Evolutionary conservation across 2,888 invertebrate species (phyloP).

Genomic region (Ceramica pisi): DNA sequence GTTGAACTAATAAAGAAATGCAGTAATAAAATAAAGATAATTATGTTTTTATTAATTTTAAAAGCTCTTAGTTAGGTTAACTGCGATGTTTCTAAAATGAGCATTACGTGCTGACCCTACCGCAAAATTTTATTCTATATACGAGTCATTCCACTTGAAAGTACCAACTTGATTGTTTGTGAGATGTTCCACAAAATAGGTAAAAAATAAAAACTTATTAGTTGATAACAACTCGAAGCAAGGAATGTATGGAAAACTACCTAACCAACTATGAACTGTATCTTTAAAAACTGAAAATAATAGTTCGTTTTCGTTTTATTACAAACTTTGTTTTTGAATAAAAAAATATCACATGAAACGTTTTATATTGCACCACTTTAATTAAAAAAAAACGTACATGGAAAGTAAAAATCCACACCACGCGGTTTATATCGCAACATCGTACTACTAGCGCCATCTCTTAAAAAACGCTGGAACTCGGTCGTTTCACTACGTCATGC

Average conservation of each 20-base stretch:
- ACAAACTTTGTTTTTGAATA: not conserved
- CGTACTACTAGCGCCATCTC: constrained; percentile 83
- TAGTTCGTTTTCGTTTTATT: not conserved
- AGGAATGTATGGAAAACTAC: not conserved
- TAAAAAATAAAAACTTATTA: not conserved
- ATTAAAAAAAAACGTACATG: not conserved
- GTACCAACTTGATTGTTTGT: not conserved
- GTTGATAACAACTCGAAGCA: not conserved
- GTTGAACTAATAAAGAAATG: no score
- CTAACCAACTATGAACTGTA: not conserved
- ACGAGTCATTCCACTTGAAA: constrained; percentile 1
- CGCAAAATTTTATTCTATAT: constrained; percentile 10
- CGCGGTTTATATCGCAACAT: constrained; percentile 26
- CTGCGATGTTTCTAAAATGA: constrained; percentile 18
- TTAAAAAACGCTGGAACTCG: constrained; percentile 72
- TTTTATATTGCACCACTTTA: not conserved
- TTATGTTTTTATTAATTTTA: no score
- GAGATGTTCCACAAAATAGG: not conserved
- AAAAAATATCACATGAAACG: not conserved
- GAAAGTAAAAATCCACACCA: constrained; percentile 19
- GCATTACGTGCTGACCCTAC: not conserved
- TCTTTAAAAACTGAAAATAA: not conserved
- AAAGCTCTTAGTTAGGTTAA: constrained; percentile 9
- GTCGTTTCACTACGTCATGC: constrained; percentile 77
- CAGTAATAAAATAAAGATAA: no score